phyloP scores from a whole-genome alignment of 2,888 invertebrate genomes.

The Drosophila eohydei region DNA sequence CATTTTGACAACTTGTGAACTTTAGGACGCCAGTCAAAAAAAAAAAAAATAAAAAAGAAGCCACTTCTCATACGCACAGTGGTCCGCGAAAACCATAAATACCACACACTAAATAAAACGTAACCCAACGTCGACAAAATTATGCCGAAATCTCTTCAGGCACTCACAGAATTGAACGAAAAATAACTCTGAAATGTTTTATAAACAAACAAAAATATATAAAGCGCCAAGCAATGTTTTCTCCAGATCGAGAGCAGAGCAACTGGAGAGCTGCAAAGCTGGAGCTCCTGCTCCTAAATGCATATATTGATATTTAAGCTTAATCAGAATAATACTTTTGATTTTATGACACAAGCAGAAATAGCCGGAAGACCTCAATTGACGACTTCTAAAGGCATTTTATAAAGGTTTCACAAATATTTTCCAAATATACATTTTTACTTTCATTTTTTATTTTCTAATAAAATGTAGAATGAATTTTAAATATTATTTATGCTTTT shows the following conservation, averaged over 20 bases:
- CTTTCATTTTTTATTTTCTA: background rate
- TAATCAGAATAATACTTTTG: background rate
- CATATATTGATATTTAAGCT: background rate
- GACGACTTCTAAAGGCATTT: too few species aligned
- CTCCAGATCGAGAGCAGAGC: conserved; percentile 50
- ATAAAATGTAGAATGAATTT: background rate
- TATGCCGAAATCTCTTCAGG: conserved; percentile 61
- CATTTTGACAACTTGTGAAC: conserved; percentile 83
- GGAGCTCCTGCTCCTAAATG: conserved; percentile 9
- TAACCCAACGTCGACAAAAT: conserved; percentile 31
- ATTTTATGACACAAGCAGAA: background rate
- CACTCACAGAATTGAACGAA: conserved; percentile 57
- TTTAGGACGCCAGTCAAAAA: conserved; percentile 60
- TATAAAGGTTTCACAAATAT: too few species aligned
- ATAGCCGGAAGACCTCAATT: too few species aligned
- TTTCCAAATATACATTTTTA: too few species aligned
- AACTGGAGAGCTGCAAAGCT: conserved; percentile 29
- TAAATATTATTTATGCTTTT: background rate
- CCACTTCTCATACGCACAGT: conserved; percentile 40
- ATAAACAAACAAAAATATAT: conserved; percentile 65
- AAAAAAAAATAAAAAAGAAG: background rate
- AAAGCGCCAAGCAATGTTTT: conserved; percentile 57
- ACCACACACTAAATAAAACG: conserved; percentile 54
- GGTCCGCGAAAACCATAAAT: conserved; percentile 68
- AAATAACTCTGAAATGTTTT: conserved; percentile 66